These are phyloP conservation scores for Elysia chlorotica DNA, from an alignment of 1,140 invertebrate species.

Conservation along the genomic window DNA sequence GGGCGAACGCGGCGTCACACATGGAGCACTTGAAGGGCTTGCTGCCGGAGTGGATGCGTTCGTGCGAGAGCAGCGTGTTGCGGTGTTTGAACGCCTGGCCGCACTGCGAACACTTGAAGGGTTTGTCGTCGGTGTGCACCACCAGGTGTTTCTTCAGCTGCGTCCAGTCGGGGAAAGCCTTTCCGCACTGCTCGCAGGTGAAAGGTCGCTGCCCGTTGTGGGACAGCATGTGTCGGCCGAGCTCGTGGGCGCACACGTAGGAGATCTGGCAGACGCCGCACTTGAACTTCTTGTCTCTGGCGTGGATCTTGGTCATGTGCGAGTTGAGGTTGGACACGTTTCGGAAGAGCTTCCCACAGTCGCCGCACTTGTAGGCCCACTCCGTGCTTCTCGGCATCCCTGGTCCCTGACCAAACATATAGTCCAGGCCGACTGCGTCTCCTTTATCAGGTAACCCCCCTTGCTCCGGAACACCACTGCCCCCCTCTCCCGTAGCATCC, in stretches of 20 bases:
- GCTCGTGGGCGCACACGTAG: not conserved
- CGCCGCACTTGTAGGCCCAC: slow-evolving; percentile 9
- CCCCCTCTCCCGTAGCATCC: not conserved
- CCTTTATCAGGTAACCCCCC: slow-evolving; percentile 3
- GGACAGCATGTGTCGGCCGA: slow-evolving; percentile 24
- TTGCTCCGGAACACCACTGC: not conserved
- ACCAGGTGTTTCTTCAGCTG: slow-evolving; percentile 83
- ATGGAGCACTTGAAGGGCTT: slow-evolving; percentile 17
- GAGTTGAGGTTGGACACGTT: slow-evolving; percentile 8
- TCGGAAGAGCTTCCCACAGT: slow-evolving; percentile 17
- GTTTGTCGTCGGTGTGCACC: slow-evolving; percentile 93
- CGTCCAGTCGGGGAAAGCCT: slow-evolving; percentile 5
- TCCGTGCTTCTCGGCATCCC: too few species aligned
- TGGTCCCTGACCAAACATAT: too few species aligned
- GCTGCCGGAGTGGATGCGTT: slow-evolving; percentile 5
- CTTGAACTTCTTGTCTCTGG: slow-evolving; percentile 21
- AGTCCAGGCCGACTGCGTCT: slow-evolving; percentile 10
- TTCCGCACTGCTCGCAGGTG: slow-evolving; percentile 25
- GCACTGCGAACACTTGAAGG: slow-evolving; percentile 88
- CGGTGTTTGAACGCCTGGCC: slow-evolving; percentile 86
- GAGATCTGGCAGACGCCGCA: slow-evolving; percentile 28
- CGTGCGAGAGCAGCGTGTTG: slow-evolving; percentile 81
- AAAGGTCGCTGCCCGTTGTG: slow-evolving; percentile 30
- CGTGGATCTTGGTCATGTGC: slow-evolving; percentile 16
- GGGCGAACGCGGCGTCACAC: slow-evolving; percentile 17